Conservation (phyloP, 2,113 vertebrate species). For the Cephalopterus ornatus region DNA sequence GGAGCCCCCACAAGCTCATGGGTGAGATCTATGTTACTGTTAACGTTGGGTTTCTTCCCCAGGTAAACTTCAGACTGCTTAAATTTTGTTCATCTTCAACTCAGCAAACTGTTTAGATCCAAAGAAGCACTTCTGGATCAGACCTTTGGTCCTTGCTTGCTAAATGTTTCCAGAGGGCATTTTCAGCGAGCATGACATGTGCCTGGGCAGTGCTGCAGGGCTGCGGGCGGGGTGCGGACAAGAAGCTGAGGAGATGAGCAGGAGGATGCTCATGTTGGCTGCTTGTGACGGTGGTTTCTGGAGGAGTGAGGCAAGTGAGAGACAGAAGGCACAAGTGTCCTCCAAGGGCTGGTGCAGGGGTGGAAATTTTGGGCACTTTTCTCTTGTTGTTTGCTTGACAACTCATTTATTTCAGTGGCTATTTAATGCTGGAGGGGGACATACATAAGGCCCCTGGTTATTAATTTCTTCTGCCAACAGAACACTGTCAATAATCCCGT, state of each 20-base stretch:
- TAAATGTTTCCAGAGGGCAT: background rate
- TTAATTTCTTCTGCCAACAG: background rate
- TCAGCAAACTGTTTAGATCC: background rate
- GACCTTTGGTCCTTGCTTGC: background rate
- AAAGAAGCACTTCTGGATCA: background rate
- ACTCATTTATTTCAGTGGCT: background rate
- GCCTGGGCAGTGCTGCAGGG: rapidly evolving
- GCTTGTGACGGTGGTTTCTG: rapidly evolving
- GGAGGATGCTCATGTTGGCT: background rate
- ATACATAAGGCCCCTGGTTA: background rate
- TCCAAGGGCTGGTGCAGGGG: background rate
- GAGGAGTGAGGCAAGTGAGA: rapidly evolving
- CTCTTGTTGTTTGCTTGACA: background rate
- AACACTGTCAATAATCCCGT: background rate
- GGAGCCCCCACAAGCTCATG: rapidly evolving
- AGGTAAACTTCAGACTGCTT: background rate
- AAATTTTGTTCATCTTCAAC: background rate
- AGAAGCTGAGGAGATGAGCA: background rate
- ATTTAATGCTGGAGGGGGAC: background rate
- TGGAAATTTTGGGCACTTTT: background rate
- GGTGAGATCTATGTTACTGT: rapidly evolving
- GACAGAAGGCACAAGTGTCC: rapidly evolving
- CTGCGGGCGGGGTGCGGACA: rapidly evolving
- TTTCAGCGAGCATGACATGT: rapidly evolving
- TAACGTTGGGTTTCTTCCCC: background rate